Base-by-base conservation (phyloP, 2,888 invertebrate genomes). In the Polyommatus iphigenia region DNA sequence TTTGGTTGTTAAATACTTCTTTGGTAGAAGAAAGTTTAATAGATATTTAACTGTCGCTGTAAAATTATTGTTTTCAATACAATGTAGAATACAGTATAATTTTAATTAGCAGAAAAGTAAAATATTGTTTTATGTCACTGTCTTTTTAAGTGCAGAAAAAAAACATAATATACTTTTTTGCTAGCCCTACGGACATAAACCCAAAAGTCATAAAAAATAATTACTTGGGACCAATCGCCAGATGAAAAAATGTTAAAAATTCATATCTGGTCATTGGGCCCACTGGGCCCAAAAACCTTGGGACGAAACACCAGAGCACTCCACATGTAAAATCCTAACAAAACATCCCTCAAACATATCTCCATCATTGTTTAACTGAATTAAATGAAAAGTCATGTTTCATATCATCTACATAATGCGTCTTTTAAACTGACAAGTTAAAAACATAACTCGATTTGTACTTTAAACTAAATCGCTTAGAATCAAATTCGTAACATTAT, bases 401-500 rank as follows among this genome's bases (percentile, higher is more conserved):
- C 29, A 67, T 67, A 67, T 18, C 32, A 20, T 73, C 10, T 24
- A 41, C 41, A 24, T 24, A 73, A 73, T 73, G 46, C 46, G 2
- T 13, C 3, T 46, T 41, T 73, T 41, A 24, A 41, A 73, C 41
- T 73, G 73, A 76, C 75, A 76, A 36, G 8, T 62, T 36, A 78
- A 77, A 77, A 72, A 46, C 36, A 62, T 59, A 54, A 78, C 59
- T 75, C 13, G 36, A 36, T 75, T 78, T 78, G 29, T 18, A 75
- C 29, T 75, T 54, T 5, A 54, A 75, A 75, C 75, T 50, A 54
- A 50, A 54, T 75, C 75, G 75, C 50, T 75, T 75, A 75, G 50
- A 75, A 75, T 75, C 54, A 54, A 75, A 75, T 75, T 75, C 54
- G 75, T 75, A 54, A 75, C 75, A 50, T 75, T 75, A 50, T 29